Base-by-base conservation (phyloP, 2,797 vertebrate species). In the Cercopithecus neglectus region DNA sequence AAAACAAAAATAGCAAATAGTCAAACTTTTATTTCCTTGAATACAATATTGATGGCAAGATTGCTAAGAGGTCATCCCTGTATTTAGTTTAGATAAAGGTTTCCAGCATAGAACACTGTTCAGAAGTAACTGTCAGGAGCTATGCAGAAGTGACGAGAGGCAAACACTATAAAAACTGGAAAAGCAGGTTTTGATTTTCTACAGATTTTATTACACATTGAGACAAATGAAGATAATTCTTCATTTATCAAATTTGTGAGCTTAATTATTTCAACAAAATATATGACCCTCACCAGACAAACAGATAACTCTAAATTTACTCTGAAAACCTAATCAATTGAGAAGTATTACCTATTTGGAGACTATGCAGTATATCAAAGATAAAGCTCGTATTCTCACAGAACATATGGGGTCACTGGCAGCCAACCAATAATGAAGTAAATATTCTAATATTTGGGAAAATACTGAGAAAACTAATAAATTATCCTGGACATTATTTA, bases 171-270 rank as follows among this genome's bases (percentile, higher is more conserved):
- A 74, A 8, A 55, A 72, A 33, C 79, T 24, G 41, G 64, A 76
- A 84, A 53, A 28, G 48, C 30, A 76, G 41, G 5, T 84, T 88
- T 95, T 50, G 59, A 74, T 91, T 55, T 72, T 72, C 36, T 64
- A 21, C 24, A 72, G 28, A 85, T 82, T 95, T 96, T 64, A 94
- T 21, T 90, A 17, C 5, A 88, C 33, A 26, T 14, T 55, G 8
- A 93, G 89, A 93, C 46, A 93, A 95, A 94, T 86, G 50, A 16
- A 95, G 24, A 88, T 16, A n/a, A 90, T 88, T 93, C 53, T 81
- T 83, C 88, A 39, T 46, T 41, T 50, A 39, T 79, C 53, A 74
- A 94, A 91, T 86, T 55, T 85, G 39, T 96, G 61, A 89, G 70
- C 28, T 95, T 87, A 91, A 8, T 83, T 67, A 87, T 85, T 78